Percentiles rank a stretch among this genome's conserved stretches.
Evolutionary conservation across 2,797 vertebrate species (phyloP).

Genomic region (Erpetoichthys calabaricus): DNA sequence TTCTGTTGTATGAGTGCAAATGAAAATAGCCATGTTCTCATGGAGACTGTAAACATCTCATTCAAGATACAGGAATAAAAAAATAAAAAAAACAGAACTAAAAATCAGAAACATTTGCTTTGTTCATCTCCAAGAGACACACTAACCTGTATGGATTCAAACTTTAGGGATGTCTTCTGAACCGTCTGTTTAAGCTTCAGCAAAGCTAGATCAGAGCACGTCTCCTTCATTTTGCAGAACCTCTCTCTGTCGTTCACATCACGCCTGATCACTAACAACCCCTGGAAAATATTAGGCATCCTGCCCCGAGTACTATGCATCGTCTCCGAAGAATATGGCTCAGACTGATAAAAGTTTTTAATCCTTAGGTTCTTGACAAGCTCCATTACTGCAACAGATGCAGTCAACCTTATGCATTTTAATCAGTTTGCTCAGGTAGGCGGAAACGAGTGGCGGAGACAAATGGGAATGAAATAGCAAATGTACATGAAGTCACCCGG

Average conservation of each 20-base stretch:
- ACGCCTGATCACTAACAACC: slow-evolving; percentile 10
- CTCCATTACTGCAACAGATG: neutral
- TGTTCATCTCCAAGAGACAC: neutral
- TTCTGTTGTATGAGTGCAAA: no score
- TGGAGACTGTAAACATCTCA: no score
- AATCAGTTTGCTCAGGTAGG: neutral
- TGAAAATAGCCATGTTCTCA: no score
- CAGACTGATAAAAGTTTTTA: neutral
- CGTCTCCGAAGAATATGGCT: neutral
- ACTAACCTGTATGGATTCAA: slow-evolving; percentile 20
- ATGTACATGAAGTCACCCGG: no score
- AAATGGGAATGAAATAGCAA: no score
- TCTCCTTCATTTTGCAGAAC: slow-evolving; percentile 1
- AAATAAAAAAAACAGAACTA: no score
- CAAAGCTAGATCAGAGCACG: slow-evolving; percentile 17
- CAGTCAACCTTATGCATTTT: neutral
- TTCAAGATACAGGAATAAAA: neutral
- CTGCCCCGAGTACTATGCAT: neutral
- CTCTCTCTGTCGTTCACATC: slow-evolving; percentile 15
- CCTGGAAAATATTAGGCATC: slow-evolving; percentile 16
- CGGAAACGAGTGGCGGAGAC: neutral
- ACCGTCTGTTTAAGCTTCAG: slow-evolving; percentile 20
- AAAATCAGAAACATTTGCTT: neutral
- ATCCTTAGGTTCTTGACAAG: neutral
- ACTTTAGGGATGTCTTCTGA: slow-evolving; percentile 14